Percentiles rank a stretch among this genome's conserved stretches.
phyloP scores from a whole-genome alignment of 2,113 vertebrate genomes.

The Egretta garzetta region DNA sequence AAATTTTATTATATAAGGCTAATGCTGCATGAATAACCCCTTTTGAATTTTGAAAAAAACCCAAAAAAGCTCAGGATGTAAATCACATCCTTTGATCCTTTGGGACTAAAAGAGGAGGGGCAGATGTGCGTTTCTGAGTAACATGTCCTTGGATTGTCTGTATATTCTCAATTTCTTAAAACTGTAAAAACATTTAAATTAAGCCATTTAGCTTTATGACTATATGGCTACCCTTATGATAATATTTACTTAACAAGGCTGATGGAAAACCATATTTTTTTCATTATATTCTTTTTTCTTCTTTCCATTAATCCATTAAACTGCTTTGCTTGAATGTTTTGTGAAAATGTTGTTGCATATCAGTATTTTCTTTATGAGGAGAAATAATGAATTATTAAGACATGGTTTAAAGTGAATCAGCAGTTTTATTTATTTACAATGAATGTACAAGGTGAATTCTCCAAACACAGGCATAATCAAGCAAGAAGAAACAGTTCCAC shows the following conservation, averaged over 20 bases:
- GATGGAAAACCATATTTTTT: accelerated
- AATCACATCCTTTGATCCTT: neutral
- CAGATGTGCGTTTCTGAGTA: neutral
- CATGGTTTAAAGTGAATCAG: neutral
- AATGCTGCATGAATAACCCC: neutral
- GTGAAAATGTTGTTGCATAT: neutral
- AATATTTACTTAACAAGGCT: neutral
- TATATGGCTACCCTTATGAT: neutral
- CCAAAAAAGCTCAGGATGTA: neutral
- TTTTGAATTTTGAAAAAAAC: neutral
- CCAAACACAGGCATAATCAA: neutral
- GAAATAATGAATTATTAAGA: neutral
- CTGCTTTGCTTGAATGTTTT: neutral
- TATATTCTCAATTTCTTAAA: neutral
- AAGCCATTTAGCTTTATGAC: neutral
- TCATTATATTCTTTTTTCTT: neutral
- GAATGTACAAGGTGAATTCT: neutral
- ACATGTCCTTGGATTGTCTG: neutral
- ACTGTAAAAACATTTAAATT: neutral
- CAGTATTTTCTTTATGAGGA: neutral
- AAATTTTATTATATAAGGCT: neutral
- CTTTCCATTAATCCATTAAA: neutral
- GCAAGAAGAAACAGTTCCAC: neutral
- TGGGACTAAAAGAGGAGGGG: neutral
- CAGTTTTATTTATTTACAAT: neutral